phyloP scores from a whole-genome alignment of 2,797 vertebrate genomes.

The Emys orbicularis region DNA sequence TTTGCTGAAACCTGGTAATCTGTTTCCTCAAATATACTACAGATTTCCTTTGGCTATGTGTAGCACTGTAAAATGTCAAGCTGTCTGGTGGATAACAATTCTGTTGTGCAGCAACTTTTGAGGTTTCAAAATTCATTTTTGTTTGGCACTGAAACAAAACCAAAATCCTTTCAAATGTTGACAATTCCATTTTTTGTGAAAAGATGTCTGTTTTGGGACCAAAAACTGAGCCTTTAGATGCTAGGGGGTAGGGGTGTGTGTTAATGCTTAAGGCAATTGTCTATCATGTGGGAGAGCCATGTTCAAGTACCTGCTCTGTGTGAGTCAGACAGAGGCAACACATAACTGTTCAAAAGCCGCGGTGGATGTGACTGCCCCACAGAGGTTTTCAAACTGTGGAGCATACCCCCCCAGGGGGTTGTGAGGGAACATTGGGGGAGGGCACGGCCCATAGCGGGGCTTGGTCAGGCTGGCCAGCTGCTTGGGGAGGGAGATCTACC shows the following conservation, averaged over 20 bases:
- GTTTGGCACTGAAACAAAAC: not conserved
- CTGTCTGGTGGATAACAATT: not conserved
- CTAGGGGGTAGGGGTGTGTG: not conserved
- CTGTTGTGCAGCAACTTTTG: not conserved
- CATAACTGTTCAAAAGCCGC: not conserved
- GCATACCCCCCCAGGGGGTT: not conserved
- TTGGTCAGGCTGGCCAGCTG: too few relatives aligned
- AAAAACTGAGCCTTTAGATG: not conserved
- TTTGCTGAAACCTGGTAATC: not conserved
- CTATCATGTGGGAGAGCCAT: fast-evolving
- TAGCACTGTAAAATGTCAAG: not conserved
- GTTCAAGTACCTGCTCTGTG: fast-evolving
- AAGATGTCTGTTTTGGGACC: not conserved
- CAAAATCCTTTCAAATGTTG: not conserved
- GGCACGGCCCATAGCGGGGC: too few relatives aligned
- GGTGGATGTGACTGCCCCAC: not conserved
- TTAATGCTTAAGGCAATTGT: not conserved
- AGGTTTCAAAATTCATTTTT: not conserved
- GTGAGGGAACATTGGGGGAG: not conserved
- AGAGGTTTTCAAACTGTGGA: not conserved
- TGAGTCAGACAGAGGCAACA: not conserved
- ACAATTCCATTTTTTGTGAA: too few relatives aligned
- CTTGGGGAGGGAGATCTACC: not conserved
- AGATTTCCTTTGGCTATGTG: not conserved
- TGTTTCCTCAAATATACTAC: fast-evolving